Percentiles rank a stretch among this genome's conserved stretches.
Evolutionary conservation across 2,113 vertebrate species (phyloP).

Genomic region (Meleagris gallopavo): DNA sequence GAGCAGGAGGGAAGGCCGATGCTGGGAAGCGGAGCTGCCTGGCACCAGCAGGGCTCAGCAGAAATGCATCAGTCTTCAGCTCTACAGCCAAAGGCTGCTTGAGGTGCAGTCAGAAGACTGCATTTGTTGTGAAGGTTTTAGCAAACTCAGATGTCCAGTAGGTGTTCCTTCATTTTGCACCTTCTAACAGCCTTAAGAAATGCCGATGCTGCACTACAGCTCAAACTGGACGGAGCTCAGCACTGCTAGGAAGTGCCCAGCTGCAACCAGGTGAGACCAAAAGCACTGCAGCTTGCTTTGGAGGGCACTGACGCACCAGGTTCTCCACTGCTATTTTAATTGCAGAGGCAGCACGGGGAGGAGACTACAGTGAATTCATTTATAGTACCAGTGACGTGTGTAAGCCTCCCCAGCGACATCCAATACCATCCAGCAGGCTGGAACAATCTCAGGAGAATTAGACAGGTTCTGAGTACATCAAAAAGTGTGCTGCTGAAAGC

Average conservation of each 20-base stretch:
- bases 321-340: not conserved
- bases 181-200: too few relatives aligned
- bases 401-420: not conserved
- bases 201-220: not conserved
- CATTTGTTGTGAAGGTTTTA: not conserved
- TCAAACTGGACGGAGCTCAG: fast-evolving
- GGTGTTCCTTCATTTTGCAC: not conserved
- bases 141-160: not conserved
- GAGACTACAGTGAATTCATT: not conserved
- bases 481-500: too few relatives aligned
- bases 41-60: not conserved
- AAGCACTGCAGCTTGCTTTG: fast-evolving
- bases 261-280: not conserved
- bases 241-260: not conserved
- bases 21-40: not conserved
- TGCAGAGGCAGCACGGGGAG: not conserved
- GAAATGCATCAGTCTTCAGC: too few relatives aligned
- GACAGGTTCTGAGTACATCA: not conserved
- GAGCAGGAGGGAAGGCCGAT: constrained; percentile 7
- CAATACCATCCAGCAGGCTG: not conserved
- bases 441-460: fast-evolving
- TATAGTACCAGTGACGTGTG: not conserved
- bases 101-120: too few relatives aligned
- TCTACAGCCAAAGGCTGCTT: too few relatives aligned
- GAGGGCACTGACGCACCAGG: not conserved